Evolutionary conservation across 1,140 invertebrate genomes (phyloP).

Genomic region (Drosophila setifemur): DNA sequence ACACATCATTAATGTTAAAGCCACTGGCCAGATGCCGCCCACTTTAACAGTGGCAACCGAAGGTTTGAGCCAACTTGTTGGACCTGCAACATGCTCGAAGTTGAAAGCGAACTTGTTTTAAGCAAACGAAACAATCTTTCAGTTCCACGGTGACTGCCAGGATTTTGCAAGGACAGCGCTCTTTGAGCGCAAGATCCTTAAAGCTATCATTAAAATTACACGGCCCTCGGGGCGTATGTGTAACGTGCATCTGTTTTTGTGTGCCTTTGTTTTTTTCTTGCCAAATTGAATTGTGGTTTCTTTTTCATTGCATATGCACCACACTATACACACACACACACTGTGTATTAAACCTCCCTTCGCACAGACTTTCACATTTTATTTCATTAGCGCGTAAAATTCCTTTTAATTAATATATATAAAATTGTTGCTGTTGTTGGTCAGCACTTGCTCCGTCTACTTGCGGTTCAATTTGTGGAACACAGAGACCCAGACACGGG

Average conservation of each 20-base stretch:
- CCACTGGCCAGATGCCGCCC: constrained; percentile 3
- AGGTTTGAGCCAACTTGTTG: constrained; percentile 14
- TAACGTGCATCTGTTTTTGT: constrained; percentile 12
- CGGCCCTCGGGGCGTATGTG: constrained; percentile 14
- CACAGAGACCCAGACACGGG: constrained; percentile 37
- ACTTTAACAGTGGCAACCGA: constrained; percentile 11
- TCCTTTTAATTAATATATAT: constrained; percentile 77
- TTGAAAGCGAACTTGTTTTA: background rate
- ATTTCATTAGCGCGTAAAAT: constrained; percentile 78
- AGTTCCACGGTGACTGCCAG: constrained; percentile 30
- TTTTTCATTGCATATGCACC: constrained; percentile 42
- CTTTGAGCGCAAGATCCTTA: too few species aligned
- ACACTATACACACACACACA: background rate
- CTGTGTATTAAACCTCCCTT: constrained; percentile 20
- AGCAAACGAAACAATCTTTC: background rate
- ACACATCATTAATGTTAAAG: constrained; percentile 27
- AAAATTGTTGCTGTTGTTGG: constrained; percentile 50
- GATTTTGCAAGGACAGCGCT: constrained; percentile 5
- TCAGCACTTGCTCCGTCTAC: constrained; percentile 51
- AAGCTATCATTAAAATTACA: background rate
- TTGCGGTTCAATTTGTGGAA: constrained; percentile 65
- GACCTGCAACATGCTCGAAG: background rate
- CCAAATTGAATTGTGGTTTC: constrained; percentile 40
- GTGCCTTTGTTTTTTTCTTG: background rate
- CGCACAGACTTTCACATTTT: constrained; percentile 51